Evolutionary conservation across 2,797 vertebrate species (phyloP).

Genomic region (Esox masquinongy): DNA sequence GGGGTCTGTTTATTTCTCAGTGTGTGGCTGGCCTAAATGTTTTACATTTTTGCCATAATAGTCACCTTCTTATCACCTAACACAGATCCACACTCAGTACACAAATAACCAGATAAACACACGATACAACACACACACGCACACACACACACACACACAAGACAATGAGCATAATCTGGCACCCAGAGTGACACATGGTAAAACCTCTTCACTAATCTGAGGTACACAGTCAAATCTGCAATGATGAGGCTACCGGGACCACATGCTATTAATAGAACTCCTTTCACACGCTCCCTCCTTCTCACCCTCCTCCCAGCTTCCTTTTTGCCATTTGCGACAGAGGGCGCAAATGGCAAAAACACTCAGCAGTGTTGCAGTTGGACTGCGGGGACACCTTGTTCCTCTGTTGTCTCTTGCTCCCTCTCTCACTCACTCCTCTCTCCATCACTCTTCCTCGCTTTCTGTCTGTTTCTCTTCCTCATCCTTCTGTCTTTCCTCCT

Average conservation of each 20-base stretch:
- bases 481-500: conserved; percentile 20
- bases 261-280: conserved; percentile 76
- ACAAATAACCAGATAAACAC: conserved; percentile 49
- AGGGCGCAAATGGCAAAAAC: background rate
- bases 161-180: conserved; percentile 45
- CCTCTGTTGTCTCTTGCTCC: conserved; percentile 14
- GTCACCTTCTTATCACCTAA: too few species aligned
- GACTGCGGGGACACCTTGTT: background rate
- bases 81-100: too few species aligned
- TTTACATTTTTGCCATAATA: too few species aligned
- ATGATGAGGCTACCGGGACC: conserved; percentile 74
- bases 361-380: background rate
- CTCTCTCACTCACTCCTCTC: background rate
- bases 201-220: conserved; percentile 79
- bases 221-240: conserved; percentile 62
- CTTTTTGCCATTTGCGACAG: too few species aligned
- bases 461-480: background rate
- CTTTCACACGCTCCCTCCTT: conserved; percentile 52
- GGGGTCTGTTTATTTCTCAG: too few species aligned
- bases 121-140: too few species aligned
- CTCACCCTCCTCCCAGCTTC: too few species aligned
- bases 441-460: too few species aligned
- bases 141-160: too few species aligned
- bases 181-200: conserved; percentile 76
- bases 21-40: too few species aligned